Evolutionary conservation across 1,140 invertebrate genomes (phyloP), one percentile per base, ranked within the genome.

Genomic region (Sarcophaga peregrina): DNA sequence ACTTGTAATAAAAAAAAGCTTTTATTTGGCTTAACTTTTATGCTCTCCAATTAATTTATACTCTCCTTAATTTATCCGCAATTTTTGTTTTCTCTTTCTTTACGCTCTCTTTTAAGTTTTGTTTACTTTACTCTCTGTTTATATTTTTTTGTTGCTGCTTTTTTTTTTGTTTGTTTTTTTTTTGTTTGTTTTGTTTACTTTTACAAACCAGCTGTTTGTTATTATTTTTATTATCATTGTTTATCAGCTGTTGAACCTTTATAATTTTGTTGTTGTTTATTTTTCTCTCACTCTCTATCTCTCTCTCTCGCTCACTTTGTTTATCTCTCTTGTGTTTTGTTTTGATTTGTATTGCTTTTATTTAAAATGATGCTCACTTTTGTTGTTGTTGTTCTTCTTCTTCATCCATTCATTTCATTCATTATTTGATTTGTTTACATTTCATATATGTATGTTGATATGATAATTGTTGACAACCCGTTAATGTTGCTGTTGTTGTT

Each of bases 121-220:
- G 5, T 48, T 17, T 76, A 6, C 8, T 76, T 48, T 17, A 15
- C n/a, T 78, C 75, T 78, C 47, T 78, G 75, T 50, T 78, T 78
- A 78, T 17, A 20, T 78, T 48, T 50, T 45, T 76, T 46, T 76
- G 6, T 15, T 8, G 9, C 17, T 76, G 45, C 20, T 20, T 13
- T 72, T 72, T 11, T n/a, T 25, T 72, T 72, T 72, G 62, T n/a
- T 78, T 78, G 58, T 68, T 76, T 20, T 17, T 15, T 46, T 25
- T 76, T 76, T 74, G 37, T 75, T 75, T 62, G 10, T 62, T 68
- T 68, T 68, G 9, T 68, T 68, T 68, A 20, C 62, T 25, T 17
- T 20, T 20, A 20, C n/a, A 9, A 20, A 68, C n/a, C 62, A 68
- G 74, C 74, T 48, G 74, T 48, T 48, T 76, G n/a, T 76, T 37